phyloP scores from a whole-genome alignment of 1,140 invertebrate species.

The Apocrypta bakeri region DNA sequence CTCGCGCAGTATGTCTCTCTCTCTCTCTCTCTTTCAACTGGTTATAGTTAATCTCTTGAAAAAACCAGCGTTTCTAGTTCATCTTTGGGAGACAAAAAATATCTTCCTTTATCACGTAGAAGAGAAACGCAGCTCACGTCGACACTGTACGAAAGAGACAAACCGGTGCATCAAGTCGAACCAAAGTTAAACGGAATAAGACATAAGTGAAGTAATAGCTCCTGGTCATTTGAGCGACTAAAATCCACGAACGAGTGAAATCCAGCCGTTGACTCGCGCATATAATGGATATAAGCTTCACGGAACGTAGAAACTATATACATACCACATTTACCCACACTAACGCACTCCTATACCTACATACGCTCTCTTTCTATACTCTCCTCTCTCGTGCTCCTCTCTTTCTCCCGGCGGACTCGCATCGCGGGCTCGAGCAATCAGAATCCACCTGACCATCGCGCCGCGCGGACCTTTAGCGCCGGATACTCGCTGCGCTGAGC shows the following conservation, averaged over 20 bases:
- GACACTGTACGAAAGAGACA: neutral
- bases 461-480: slow-evolving; percentile 11
- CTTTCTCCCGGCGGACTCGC: slow-evolving; percentile 9
- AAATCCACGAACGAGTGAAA: neutral
- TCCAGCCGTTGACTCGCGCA: neutral
- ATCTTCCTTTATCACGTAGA: no score
- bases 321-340: no score
- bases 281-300: slow-evolving; percentile 1
- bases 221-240: neutral
- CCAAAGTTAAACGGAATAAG: neutral
- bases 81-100: no score
- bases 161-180: neutral
- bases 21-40: neutral
- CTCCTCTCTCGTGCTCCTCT: slow-evolving; percentile 13
- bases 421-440: neutral
- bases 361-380: neutral
- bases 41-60: no score
- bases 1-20: no score
- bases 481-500: neutral
- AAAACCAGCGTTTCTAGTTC: neutral
- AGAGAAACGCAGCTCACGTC: no score
- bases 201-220: slow-evolving; percentile 25
- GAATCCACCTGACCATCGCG: slow-evolving; percentile 46
- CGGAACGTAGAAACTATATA: slow-evolving; percentile 27
- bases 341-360: neutral